Base-by-base conservation (phyloP, 2,113 vertebrate genomes). In the Coturnix japonica region DNA sequence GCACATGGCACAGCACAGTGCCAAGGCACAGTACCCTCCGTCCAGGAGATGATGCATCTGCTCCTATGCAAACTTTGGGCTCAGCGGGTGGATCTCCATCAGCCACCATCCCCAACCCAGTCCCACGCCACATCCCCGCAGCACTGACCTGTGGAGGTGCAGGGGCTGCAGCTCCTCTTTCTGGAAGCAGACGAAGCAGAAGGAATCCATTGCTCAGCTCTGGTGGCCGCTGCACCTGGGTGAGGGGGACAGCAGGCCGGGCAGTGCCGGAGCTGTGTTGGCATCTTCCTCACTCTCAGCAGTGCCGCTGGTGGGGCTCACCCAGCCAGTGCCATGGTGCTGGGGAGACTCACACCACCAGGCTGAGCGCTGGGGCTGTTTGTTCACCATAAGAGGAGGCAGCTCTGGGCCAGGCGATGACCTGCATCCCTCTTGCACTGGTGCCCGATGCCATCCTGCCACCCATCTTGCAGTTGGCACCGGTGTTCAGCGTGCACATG, bases 161-260 rank as follows among this genome's bases (percentile, higher is more conserved):
- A 97, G 95, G n/a, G 96, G 96, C 92, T 97, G 96, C 69, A 97
- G 95, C 73, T 98, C 97, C 82, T 97, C 96, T 92, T 90, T 96
- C 83, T 96, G 97, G 89, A 98, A 97, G 94, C 97, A 98, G 87
- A 97, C 19, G 33, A 98, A 96, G 96, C 98, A 98, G 96, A 98
- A 98, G 61, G 98, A 95, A 60, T 98, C 97, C 80, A 97, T 96
- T 1, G 94, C 92, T 41, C 51, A 8, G 2, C 54, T 43, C 41
- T n/a, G 16, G 49, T 33, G 79, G 84, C 79, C 18, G 2, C 89
- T 6, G 59, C 43, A 31, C 94, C 97, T 67, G 9, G 92, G 72
- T 0, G 13, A 93, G 35, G 90, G 91, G 49, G 94, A 94, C 49
- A 59, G 17, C 88, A 89, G 96, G 90, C 76, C 70, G 1, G 89